Percentiles rank a stretch among this genome's conserved stretches.
Conservation (phyloP, 2,888 invertebrate genomes). For the Hirtodrosophila duncani region DNA sequence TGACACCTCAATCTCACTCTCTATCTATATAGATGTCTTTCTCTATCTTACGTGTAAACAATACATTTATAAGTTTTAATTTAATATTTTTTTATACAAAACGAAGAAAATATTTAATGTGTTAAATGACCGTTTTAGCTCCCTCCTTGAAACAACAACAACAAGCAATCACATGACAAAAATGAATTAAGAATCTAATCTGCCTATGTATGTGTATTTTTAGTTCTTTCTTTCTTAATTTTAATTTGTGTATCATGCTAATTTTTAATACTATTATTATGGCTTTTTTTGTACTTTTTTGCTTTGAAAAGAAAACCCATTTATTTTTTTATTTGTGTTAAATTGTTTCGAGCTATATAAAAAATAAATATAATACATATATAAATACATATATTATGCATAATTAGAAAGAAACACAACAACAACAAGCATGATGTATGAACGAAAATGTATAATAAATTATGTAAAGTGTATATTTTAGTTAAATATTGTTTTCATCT, state of each 20-base stretch:
- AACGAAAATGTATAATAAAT: slow-evolving; percentile 31
- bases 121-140: slow-evolving; percentile 49
- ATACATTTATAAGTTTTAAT: slow-evolving; percentile 55
- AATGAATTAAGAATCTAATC: too few species aligned
- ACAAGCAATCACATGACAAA: slow-evolving; percentile 20
- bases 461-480: slow-evolving; percentile 26
- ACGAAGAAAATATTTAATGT: slow-evolving; percentile 18
- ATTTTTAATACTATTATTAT: slow-evolving; percentile 6
- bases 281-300: slow-evolving; percentile 14
- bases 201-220: slow-evolving; percentile 17
- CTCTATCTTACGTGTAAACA: slow-evolving; percentile 37
- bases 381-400: slow-evolving; percentile 14
- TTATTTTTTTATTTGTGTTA: slow-evolving; percentile 36
- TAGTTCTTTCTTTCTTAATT: slow-evolving; percentile 54
- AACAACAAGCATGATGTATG: slow-evolving; percentile 45
- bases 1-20: slow-evolving; percentile 8
- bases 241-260: slow-evolving; percentile 42
- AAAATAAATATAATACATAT: slow-evolving; percentile 1
- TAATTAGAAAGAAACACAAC: slow-evolving; percentile 42
- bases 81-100: slow-evolving; percentile 35
- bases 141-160: slow-evolving; percentile 13
- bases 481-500: slow-evolving; percentile 15
- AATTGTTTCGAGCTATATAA: not conserved
- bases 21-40: slow-evolving; percentile 17
- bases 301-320: not conserved